Base-by-base conservation (phyloP, 2,888 invertebrate genomes). In the Linnaemya vulpina region DNA sequence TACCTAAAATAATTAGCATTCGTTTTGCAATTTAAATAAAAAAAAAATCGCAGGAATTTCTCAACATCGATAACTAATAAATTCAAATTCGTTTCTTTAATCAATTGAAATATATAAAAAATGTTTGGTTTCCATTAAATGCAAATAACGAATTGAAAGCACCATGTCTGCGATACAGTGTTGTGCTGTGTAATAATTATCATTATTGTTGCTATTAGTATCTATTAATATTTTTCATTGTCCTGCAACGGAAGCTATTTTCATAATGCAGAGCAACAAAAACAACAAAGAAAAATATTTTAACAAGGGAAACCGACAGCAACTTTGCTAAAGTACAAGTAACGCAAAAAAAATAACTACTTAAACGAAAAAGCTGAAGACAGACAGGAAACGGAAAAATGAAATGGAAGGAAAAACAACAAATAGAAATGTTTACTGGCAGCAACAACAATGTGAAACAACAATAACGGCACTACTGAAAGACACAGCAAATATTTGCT, bases 311-410 rank as follows among this genome's bases (percentile, higher is more conserved):
- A 30, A 62, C 0, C 40, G 43, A 62, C 49, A 62, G 43, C 60
- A 38, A 55, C 43, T 25, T n/a, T 55, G 4, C n/a, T 11, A 13
- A 68, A 67, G 68, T 17, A 62, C 68, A 70, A 71, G 30, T 40
- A 43, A 46, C 35, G 67, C n/a, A 22, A 10, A 46, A 55, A 62
- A 22, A 10, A 46, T 46, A 62, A 51, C 40, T 35, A 73, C 62
- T 62, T 40, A 55, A 67, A 43, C 43, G n/a, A 62, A 68, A n/a
- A 62, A 49, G 70, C 13, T n/a, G 35, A 68, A 62, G 79, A 67
- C 63, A 85, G 81, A 74, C 81, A 82, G 84, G 84, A 85, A 85
- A 73, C 81, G 81, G 81, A 85, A 85, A 77, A 85, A 68, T 81
- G 35, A 81, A 85, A 74, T 78, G 74, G 51, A 78, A 85, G 77